Evolutionary conservation across 2,888 invertebrate species (phyloP).

Genomic region (Pachydiplax longipennis): DNA sequence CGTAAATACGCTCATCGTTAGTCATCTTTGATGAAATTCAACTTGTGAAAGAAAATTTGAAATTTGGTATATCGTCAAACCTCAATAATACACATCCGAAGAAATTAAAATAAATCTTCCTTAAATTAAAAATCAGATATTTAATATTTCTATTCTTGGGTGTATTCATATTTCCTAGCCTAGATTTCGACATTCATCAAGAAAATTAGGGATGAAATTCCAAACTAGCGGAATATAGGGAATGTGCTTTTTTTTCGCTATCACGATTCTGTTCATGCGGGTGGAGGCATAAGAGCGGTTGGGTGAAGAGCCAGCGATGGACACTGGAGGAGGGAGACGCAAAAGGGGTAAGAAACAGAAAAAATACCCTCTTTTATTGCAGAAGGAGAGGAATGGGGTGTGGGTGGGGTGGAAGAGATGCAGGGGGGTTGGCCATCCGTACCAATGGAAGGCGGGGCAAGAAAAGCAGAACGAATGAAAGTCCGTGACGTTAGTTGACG

Average conservation of each 20-base stretch:
- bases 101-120: too few relatives aligned
- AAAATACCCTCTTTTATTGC: neutral
- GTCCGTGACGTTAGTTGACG: slow-evolving; percentile 28
- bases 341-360: neutral
- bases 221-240: neutral
- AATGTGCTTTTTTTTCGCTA: neutral
- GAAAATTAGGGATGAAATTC: neutral
- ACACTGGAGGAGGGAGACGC: neutral
- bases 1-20: too few relatives aligned
- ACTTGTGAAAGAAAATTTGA: too few relatives aligned
- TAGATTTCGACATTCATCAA: neutral
- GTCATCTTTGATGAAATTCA: too few relatives aligned
- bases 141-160: too few relatives aligned
- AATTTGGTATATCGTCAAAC: too few relatives aligned
- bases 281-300: neutral
- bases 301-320: neutral
- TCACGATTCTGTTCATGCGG: neutral
- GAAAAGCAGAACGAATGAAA: slow-evolving; percentile 37
- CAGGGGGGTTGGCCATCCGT: neutral
- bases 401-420: neutral
- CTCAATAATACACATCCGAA: too few relatives aligned
- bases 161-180: neutral
- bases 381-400: neutral
- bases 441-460: neutral
- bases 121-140: too few relatives aligned